Evolutionary conservation across 92 coral and sea anemone species (phyloP).

Genomic region (Anthopleura xanthogrammica): DNA sequence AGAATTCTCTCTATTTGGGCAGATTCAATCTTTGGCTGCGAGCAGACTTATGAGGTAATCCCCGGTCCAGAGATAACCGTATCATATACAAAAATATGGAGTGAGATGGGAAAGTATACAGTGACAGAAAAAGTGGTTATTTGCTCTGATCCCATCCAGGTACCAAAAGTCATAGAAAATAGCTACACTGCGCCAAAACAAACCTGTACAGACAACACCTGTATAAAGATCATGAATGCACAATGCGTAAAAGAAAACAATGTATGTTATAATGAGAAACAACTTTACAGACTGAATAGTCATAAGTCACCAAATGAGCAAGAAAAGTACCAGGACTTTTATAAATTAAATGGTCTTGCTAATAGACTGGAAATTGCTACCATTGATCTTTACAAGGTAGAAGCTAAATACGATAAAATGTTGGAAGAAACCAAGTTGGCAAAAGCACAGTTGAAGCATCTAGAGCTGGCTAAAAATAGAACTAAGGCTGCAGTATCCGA

Average conservation of each 20-base stretch:
- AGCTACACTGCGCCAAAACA: constrained; percentile 25
- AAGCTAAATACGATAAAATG: background rate
- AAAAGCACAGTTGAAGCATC: constrained; percentile 24
- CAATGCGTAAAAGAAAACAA: constrained; percentile 10
- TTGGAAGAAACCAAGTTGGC: constrained; percentile 7
- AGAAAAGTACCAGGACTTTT: background rate
- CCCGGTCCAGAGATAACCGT: background rate
- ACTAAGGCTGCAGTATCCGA: background rate
- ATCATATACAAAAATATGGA: background rate
- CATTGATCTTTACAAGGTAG: background rate
- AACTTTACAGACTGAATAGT: background rate
- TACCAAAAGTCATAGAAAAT: background rate
- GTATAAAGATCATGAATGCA: constrained; percentile 30
- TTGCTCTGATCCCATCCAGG: background rate
- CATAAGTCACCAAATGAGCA: background rate
- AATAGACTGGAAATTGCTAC: constrained; percentile 21
- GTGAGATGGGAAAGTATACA: background rate
- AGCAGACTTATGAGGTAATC: background rate
- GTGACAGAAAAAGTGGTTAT: background rate
- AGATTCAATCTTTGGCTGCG: constrained; percentile 1
- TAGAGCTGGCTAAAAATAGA: constrained; percentile 17
- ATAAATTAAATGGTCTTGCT: background rate
- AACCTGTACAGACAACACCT: background rate
- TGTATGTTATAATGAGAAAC: constrained; percentile 2
- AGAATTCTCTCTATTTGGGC: background rate